Conservation (phyloP, 1,140 invertebrate species). For the Tetragnatha versicolor region DNA sequence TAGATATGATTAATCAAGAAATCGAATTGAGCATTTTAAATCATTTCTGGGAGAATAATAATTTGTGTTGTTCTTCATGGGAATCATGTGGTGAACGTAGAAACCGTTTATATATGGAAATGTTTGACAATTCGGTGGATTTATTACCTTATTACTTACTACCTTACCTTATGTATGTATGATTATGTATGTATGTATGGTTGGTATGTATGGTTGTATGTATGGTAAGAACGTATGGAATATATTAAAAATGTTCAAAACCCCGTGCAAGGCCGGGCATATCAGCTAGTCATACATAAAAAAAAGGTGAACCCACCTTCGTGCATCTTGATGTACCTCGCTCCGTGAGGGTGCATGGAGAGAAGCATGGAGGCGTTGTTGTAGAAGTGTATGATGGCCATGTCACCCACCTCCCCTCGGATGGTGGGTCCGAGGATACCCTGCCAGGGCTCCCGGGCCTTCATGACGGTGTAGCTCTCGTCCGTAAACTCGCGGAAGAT, state of each 20-base stretch:
- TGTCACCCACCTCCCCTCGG: conserved; percentile 59
- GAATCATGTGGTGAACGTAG: no score
- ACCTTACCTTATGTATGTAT: background rate
- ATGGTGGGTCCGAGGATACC: conserved; percentile 61
- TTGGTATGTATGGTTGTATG: no score
- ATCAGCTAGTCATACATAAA: background rate
- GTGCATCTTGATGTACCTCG: conserved; percentile 43
- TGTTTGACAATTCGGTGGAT: no score
- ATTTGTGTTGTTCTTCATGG: no score
- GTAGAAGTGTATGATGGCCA: conserved; percentile 55
- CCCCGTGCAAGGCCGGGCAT: no score
- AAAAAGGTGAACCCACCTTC: conserved; percentile 37
- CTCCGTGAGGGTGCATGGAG: conserved; percentile 53
- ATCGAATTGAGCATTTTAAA: no score
- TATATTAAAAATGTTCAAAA: no score
- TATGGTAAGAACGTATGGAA: no score
- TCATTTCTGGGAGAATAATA: no score
- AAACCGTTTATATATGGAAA: no score
- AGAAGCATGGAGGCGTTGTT: conserved; percentile 48
- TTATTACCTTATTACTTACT: background rate
- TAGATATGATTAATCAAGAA: no score
- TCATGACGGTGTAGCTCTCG: conserved; percentile 33
- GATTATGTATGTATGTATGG: background rate
- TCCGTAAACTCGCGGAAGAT: conserved; percentile 51
- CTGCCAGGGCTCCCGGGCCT: conserved; percentile 56